Conservation (phyloP, 2,888 invertebrate species). For the Drosophila anomalata region DNA sequence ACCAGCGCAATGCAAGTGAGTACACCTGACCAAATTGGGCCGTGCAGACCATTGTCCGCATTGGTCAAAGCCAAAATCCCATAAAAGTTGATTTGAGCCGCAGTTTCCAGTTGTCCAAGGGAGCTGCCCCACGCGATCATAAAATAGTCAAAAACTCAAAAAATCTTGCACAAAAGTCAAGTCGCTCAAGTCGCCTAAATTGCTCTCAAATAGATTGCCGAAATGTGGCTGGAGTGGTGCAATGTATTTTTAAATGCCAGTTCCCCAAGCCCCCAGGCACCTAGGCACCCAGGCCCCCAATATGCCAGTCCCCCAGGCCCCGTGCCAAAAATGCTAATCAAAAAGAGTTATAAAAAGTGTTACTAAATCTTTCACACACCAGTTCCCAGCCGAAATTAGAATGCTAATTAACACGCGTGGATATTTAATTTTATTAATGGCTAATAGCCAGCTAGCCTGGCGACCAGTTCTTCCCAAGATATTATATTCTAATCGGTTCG, state of each 20-base stretch:
- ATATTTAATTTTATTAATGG: conserved; percentile 27
- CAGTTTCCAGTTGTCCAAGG: conserved; percentile 48
- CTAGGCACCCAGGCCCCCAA: neutral
- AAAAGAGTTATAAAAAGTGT: conserved; percentile 20
- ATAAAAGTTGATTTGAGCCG: conserved; percentile 54
- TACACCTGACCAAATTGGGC: conserved; percentile 41
- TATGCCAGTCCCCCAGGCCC: neutral
- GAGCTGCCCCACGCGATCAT: conserved; percentile 50
- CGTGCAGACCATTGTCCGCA: conserved; percentile 42
- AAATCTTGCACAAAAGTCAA: conserved; percentile 50
- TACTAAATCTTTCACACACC: conserved; percentile 21
- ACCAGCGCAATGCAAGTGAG: conserved; percentile 77
- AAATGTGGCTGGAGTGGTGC: conserved; percentile 29
- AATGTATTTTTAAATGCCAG: conserved; percentile 21
- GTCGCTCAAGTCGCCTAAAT: conserved; percentile 13
- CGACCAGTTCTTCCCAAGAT: conserved; percentile 6
- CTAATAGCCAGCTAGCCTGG: neutral
- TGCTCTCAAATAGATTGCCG: conserved; percentile 7
- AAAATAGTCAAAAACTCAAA: conserved; percentile 5
- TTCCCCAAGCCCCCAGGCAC: neutral
- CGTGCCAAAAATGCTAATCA: conserved; percentile 29
- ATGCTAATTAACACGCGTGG: conserved; percentile 32
- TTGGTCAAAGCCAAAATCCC: conserved; percentile 49
- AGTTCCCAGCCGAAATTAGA: conserved; percentile 30
- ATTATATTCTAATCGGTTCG: neutral